Evolutionary conservation across 1,140 invertebrate species (phyloP).

Genomic region (Physella acuta): DNA sequence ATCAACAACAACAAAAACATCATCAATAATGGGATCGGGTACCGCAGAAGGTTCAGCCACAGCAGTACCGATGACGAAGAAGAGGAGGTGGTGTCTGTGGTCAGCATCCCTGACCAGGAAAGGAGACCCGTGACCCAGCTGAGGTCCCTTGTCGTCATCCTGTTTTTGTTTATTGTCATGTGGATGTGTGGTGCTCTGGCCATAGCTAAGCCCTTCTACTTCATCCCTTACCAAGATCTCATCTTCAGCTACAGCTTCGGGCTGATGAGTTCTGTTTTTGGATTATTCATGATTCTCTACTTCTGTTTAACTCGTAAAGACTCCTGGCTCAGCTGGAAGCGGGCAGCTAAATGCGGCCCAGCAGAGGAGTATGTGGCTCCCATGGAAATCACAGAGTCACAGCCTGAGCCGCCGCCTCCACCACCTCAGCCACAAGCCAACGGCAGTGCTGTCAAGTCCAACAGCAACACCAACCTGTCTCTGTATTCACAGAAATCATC

Average conservation of each 20-base stretch:
- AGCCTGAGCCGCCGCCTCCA: constrained; percentile 9
- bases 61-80: constrained; percentile 54
- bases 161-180: constrained; percentile 74
- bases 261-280: constrained; percentile 71
- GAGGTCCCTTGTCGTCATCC: constrained; percentile 73
- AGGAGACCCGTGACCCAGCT: constrained; percentile 79
- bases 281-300: constrained; percentile 82
- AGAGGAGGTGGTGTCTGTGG: constrained; percentile 57
- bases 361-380: constrained; percentile 37
- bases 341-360: constrained; percentile 46
- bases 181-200: constrained; percentile 74
- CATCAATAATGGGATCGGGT: constrained; percentile 7
- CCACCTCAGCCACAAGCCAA: constrained; percentile 40
- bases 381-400: constrained; percentile 29
- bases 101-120: constrained; percentile 79
- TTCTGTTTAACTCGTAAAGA: constrained; percentile 82
- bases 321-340: constrained; percentile 65
- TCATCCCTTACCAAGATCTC: constrained; percentile 72
- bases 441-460: constrained; percentile 46
- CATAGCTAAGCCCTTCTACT: constrained; percentile 54
- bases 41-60: constrained; percentile 60
- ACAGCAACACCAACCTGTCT: constrained; percentile 39
- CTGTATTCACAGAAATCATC: constrained; percentile 38
- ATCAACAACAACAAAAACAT: constrained; percentile 22
- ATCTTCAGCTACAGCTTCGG: constrained; percentile 79